A percentile compares a stretch with the other conserved stretches of the same genome.
Evolutionary conservation across 1,140 invertebrate species (phyloP).

Genomic region (Himalopsyche phryganea): DNA sequence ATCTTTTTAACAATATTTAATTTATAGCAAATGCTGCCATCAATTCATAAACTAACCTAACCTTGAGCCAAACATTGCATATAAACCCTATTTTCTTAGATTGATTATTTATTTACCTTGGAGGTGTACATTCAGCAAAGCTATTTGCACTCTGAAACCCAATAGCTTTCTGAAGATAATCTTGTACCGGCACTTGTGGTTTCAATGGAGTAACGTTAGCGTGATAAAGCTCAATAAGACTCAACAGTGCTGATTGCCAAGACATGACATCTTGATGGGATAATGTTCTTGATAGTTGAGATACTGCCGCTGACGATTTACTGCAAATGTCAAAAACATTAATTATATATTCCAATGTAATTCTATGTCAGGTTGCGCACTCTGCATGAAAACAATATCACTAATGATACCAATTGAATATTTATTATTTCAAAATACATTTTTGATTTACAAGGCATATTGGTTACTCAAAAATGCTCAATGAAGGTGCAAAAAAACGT

Average conservation of each 20-base stretch:
- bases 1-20: no score
- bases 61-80: no score
- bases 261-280: slow-evolving; percentile 20
- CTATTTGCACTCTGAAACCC: slow-evolving; percentile 57
- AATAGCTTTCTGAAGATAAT: slow-evolving; percentile 53
- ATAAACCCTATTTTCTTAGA: no score
- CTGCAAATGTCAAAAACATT: slow-evolving; percentile 4
- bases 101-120: no score
- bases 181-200: slow-evolving; percentile 52
- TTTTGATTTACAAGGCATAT: no score
- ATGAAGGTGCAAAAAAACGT: no score
- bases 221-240: slow-evolving; percentile 52
- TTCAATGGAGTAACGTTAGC: slow-evolving; percentile 42
- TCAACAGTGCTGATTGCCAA: slow-evolving; percentile 52
- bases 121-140: slow-evolving; percentile 28
- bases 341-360: background rate
- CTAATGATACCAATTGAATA: no score
- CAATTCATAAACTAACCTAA: no score
- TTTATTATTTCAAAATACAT: no score
- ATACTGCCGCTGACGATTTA: slow-evolving; percentile 23
- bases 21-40: no score
- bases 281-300: slow-evolving; percentile 8
- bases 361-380: background rate
- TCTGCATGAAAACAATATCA: background rate
- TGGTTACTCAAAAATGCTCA: no score